Conservation (phyloP, 1,140 invertebrate genomes). For the Caerostris darwini region DNA sequence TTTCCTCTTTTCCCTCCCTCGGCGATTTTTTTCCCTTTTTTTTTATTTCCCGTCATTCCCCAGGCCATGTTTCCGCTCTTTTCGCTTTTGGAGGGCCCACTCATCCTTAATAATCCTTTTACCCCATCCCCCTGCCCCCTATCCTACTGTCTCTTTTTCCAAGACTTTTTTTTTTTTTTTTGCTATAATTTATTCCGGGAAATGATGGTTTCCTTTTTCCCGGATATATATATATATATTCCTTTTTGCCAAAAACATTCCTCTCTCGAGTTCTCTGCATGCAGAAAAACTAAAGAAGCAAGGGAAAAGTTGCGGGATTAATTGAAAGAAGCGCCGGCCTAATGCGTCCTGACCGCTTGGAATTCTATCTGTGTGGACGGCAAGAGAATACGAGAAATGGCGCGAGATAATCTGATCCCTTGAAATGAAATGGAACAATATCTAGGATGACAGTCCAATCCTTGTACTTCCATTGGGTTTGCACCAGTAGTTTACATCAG, state of each 20-base stretch:
- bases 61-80: constrained; percentile 50
- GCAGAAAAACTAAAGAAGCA: too few relatives aligned
- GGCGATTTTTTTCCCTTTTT: neutral
- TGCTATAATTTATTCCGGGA: too few relatives aligned
- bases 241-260: too few relatives aligned
- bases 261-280: too few relatives aligned
- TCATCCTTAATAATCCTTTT: constrained; percentile 62
- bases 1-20: neutral
- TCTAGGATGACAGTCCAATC: too few relatives aligned
- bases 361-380: neutral
- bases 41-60: neutral
- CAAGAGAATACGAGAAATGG: neutral
- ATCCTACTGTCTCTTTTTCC: neutral
- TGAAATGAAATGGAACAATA: neutral
- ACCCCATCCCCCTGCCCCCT: neutral
- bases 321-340: neutral
- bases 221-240: too few relatives aligned
- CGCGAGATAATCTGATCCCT: neutral
- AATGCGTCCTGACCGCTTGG: neutral
- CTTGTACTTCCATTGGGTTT: too few relatives aligned
- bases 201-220: too few relatives aligned
- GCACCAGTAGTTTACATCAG: too few relatives aligned
- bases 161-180: too few relatives aligned
- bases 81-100: constrained; percentile 55
- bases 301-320: neutral